A percentile compares a stretch with the other conserved stretches of the same genome.
Evolutionary conservation across 2,113 vertebrate genomes (phyloP).

Genomic region (Prionailurus bengalensis): DNA sequence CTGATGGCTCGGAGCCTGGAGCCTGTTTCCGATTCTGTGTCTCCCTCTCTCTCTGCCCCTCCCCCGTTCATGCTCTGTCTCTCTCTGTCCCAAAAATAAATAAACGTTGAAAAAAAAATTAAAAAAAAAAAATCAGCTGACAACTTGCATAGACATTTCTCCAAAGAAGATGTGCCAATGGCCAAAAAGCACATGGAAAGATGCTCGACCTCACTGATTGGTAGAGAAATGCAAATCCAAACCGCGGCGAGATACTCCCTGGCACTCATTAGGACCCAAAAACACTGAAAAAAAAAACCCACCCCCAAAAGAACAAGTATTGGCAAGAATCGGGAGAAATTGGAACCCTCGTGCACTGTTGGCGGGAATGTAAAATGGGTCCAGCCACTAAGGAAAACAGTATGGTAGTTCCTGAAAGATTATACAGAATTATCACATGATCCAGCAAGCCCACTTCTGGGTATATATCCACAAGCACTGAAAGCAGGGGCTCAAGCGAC

Average conservation of each 20-base stretch:
- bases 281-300: not conserved
- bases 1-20: too few relatives aligned
- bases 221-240: not conserved
- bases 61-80: too few relatives aligned
- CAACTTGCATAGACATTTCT: not conserved
- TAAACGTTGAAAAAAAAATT: too few relatives aligned
- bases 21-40: too few relatives aligned
- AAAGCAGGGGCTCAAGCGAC: not conserved
- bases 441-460: not conserved
- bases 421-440: not conserved
- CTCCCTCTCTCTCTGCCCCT: too few relatives aligned
- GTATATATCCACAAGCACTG: not conserved
- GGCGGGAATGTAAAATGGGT: not conserved
- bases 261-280: not conserved
- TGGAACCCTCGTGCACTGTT: not conserved
- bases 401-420: not conserved
- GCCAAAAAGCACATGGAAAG: not conserved
- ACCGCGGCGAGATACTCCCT: not conserved
- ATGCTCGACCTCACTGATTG: not conserved
- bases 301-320: not conserved
- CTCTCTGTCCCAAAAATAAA: too few relatives aligned
- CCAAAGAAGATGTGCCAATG: not conserved
- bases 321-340: not conserved
- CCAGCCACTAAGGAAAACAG: not conserved
- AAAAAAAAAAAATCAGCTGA: slow-evolving; percentile 45